These are phyloP conservation scores for Phocoena phocoena DNA, from an alignment of 2,113 vertebrate species.

Conservation along the genomic window DNA sequence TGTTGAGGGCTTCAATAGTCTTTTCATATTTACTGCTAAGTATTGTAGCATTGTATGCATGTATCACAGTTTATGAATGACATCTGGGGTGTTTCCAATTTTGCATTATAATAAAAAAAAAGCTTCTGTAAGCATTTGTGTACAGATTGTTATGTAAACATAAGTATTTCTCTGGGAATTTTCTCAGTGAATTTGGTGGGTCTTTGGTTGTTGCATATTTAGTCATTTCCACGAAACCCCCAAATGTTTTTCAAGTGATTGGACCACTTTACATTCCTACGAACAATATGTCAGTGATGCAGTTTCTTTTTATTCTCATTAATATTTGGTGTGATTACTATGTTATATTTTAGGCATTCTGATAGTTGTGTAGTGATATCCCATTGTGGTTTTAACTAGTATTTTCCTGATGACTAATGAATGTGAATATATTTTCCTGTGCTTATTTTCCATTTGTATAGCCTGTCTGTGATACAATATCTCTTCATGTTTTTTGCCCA, in stretches of 20 bases:
- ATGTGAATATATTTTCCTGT: background rate
- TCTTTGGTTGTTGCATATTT: background rate
- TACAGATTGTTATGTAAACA: background rate
- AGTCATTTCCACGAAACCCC: background rate
- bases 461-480: background rate
- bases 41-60: background rate
- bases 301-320: background rate
- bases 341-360: background rate
- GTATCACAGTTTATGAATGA: background rate
- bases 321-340: background rate
- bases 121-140: background rate
- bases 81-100: background rate
- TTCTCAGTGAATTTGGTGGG: background rate
- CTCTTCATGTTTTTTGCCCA: background rate
- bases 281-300: background rate
- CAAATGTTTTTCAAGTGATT: background rate
- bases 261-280: background rate
- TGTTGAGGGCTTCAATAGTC: background rate
- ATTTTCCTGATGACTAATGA: background rate
- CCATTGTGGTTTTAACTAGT: background rate
- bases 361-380: background rate
- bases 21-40: background rate
- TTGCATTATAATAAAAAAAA: background rate
- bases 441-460: background rate
- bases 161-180: background rate